Evolutionary conservation across 2,888 invertebrate genomes (phyloP).

Genomic region (Crioceris asparagi): DNA sequence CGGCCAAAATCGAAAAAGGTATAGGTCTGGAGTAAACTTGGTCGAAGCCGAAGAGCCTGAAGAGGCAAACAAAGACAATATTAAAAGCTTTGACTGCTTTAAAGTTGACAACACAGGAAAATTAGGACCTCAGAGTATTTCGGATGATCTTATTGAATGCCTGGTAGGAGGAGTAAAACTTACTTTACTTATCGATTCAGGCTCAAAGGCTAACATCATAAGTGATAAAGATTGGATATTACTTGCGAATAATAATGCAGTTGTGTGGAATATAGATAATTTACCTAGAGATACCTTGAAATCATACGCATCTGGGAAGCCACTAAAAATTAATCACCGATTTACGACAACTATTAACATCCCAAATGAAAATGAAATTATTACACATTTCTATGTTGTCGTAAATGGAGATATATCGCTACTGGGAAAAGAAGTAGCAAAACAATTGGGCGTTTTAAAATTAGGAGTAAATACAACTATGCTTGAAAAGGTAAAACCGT

Average conservation of each 20-base stretch:
- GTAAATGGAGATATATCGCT: slow-evolving; percentile 14
- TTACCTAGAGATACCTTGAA: slow-evolving; percentile 9
- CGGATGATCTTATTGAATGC: slow-evolving; percentile 14
- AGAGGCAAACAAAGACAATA: not conserved
- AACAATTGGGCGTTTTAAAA: slow-evolving; percentile 17
- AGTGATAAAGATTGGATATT: slow-evolving; percentile 16
- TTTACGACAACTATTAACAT: slow-evolving; percentile 12
- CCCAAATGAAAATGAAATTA: slow-evolving; percentile 8
- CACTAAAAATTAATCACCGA: slow-evolving; percentile 5
- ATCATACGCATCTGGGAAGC: slow-evolving; percentile 5
- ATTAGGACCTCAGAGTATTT: not conserved
- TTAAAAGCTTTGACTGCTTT: slow-evolving; percentile 8
- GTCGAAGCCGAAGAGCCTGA: not conserved
- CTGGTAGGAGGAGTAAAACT: slow-evolving; percentile 13
- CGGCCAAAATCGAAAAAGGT: not conserved
- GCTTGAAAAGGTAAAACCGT: slow-evolving; percentile 6
- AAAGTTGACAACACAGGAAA: slow-evolving; percentile 1
- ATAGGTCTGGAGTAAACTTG: too few relatives aligned
- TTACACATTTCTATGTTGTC: slow-evolving; percentile 16
- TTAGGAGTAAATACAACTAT: slow-evolving; percentile 13
- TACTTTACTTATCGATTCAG: slow-evolving; percentile 17
- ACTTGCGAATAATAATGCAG: slow-evolving; percentile 9
- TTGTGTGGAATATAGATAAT: slow-evolving; percentile 12
- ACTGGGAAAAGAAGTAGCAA: slow-evolving; percentile 17
- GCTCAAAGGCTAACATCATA: slow-evolving; percentile 17